phyloP scores from a whole-genome alignment of 2,888 invertebrate genomes.

The Pachymerium ferrugineum region DNA sequence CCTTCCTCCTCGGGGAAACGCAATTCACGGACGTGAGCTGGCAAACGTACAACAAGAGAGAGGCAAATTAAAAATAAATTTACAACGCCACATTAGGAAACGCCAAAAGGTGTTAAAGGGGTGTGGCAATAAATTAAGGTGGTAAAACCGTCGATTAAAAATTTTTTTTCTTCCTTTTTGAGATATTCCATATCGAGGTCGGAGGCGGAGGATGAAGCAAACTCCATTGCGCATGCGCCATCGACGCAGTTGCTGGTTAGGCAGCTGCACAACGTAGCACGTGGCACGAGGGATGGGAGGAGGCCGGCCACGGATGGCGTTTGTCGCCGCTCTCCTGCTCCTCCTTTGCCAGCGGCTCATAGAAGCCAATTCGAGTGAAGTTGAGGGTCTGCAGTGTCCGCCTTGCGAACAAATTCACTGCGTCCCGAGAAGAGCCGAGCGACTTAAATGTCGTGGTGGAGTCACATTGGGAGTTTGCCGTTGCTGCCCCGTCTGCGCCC shows the following conservation, averaged over 20 bases:
- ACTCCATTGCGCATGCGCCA: not conserved
- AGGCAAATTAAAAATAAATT: too few relatives aligned
- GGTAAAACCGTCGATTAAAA: too few relatives aligned
- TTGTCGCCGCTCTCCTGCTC: conserved; percentile 1
- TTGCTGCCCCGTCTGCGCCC: conserved; percentile 47
- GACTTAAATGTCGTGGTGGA: conserved; percentile 44
- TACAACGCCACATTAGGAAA: too few relatives aligned
- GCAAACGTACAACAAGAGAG: too few relatives aligned
- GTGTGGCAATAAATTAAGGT: too few relatives aligned
- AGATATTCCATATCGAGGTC: not conserved
- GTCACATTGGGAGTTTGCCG: conserved; percentile 45
- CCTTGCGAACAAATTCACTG: conserved; percentile 47
- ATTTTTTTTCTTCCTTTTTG: not conserved
- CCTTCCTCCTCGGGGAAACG: not conserved
- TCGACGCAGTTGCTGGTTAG: not conserved
- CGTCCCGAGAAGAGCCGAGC: conserved; percentile 40
- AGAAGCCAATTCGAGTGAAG: not conserved
- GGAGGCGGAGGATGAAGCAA: not conserved
- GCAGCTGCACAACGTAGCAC: not conserved
- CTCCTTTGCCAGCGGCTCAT: not conserved
- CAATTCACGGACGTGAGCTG: not conserved
- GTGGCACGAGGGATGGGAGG: conserved; percentile 18
- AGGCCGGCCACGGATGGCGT: conserved; percentile 5
- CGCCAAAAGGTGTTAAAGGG: too few relatives aligned
- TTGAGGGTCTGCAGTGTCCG: conserved; percentile 43